Percentiles rank a stretch among this genome's conserved stretches.
phyloP scores from a whole-genome alignment of 2,888 invertebrate genomes.

The Tubulanus polymorphus region DNA sequence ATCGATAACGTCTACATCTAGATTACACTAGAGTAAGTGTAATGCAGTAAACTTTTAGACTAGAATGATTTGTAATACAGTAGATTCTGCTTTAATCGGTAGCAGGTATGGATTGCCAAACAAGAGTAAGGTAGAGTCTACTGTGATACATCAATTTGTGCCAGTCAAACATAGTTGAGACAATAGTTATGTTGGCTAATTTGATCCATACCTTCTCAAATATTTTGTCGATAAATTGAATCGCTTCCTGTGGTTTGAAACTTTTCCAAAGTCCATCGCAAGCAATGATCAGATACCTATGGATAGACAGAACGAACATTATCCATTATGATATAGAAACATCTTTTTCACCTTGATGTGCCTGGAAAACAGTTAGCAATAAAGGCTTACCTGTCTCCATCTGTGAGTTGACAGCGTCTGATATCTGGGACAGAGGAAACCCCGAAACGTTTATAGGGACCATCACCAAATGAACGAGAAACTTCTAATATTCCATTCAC shows the following conservation, averaged over 20 bases:
- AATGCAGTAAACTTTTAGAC: no score
- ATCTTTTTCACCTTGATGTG: conserved; percentile 2
- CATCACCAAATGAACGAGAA: conserved; percentile 58
- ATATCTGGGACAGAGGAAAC: conserved; percentile 56
- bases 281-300: conserved; percentile 56
- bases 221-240: conserved; percentile 42
- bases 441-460: conserved; percentile 57
- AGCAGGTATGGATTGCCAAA: no score
- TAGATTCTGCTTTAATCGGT: no score
- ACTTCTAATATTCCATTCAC: conserved; percentile 55
- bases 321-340: conserved; percentile 3
- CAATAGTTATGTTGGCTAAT: not conserved
- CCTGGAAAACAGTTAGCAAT: not conserved
- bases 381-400: conserved; percentile 50
- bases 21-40: no score
- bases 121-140: no score
- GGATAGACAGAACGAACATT: conserved; percentile 15
- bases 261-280: conserved; percentile 60
- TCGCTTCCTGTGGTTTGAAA: conserved; percentile 52
- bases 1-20: no score
- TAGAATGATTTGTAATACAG: no score
- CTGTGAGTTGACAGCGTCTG: conserved; percentile 55
- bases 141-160: no score
- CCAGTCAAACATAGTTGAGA: no score
- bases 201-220: conserved; percentile 29